Percentiles rank a stretch among this genome's conserved stretches.
These are phyloP conservation scores for Episyrphus balteatus DNA, from an alignment of 1,140 invertebrate species.

Conservation along the genomic window DNA sequence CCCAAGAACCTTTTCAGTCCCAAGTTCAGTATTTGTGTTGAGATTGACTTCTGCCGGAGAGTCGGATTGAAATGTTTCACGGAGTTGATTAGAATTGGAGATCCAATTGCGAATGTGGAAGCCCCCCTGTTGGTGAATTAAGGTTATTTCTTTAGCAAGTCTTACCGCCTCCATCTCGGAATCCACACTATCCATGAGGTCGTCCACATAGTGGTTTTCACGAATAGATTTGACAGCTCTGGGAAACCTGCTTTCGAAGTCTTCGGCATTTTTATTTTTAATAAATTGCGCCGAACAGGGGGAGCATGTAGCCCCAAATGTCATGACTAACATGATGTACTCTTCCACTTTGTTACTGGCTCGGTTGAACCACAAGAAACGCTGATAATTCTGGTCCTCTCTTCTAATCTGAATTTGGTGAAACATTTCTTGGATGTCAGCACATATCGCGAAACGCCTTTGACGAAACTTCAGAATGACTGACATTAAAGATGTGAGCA, in stretches of 20 bases:
- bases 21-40: background rate
- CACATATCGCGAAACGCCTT: no score
- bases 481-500: constrained; percentile 11
- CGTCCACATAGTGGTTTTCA: constrained; percentile 30
- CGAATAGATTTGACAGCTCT: constrained; percentile 15
- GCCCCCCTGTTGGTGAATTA: constrained; percentile 10
- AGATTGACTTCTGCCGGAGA: no score
- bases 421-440: constrained; percentile 23
- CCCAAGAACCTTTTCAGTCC: constrained; percentile 2
- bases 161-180: constrained; percentile 5
- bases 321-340: constrained; percentile 19
- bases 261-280: constrained; percentile 16
- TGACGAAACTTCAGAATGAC: constrained; percentile 6
- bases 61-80: no score
- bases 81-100: background rate
- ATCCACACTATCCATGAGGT: constrained; percentile 19
- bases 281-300: constrained; percentile 19
- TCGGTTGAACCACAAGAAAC: constrained; percentile 23
- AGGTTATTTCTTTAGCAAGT: constrained; percentile 8
- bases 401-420: constrained; percentile 10
- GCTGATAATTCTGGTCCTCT: constrained; percentile 16
- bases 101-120: constrained; percentile 11
- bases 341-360: background rate
- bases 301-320: constrained; percentile 16
- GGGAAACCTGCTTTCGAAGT: constrained; percentile 3